Base-by-base conservation (phyloP, 2,113 vertebrate genomes). In the Maccullochella peelii region DNA sequence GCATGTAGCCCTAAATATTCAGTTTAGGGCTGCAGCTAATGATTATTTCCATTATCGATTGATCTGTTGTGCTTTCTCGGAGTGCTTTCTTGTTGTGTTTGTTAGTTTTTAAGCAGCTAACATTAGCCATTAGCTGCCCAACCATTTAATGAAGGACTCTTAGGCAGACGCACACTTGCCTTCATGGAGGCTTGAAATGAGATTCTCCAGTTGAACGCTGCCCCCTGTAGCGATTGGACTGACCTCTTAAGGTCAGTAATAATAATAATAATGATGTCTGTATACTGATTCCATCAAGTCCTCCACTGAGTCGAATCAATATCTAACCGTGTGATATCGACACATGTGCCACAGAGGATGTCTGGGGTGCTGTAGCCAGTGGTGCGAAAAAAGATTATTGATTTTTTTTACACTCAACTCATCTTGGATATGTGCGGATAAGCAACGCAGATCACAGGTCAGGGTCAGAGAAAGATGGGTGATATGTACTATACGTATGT, bases 321-420 rank as follows among this genome's bases (percentile, higher is more conserved):
- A 23, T 65, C 68, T 3, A 40, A n/a, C 36, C 0, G 0, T 25
- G 16, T 68, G 49, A 40, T 58, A 76, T 84, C 71, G 11, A 81
- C 83, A 21, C 3, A 33, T 30, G 33, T 55, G n/a, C 52, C 50
- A 57, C 36, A 30, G 11, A 9, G 5, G 2, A 62, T 52, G 42
- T 62, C 10, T 69, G 25, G 50, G 50, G 25, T 23, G 44, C 69
- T n/a, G 5, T 59, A 27, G 25, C 18, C 52, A 33, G 8, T 50
- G 16, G 52, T 25, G 33, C 6, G 16, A 78, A 47, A 59, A 69
- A 72, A 16, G 73, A 36, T 47, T 69, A 83, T 86, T 79, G 82
- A 81, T 83, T 77, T 33, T 1, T 81, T 1, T 81, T 67, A 8
- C 47, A 27, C 11, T 74, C 4, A 58, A 7, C 12, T 23, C 6